Evolutionary conservation across 2,113 vertebrate genomes (phyloP), one percentile per base, ranked within the genome.

Genomic region (Theristicus caerulescens): DNA sequence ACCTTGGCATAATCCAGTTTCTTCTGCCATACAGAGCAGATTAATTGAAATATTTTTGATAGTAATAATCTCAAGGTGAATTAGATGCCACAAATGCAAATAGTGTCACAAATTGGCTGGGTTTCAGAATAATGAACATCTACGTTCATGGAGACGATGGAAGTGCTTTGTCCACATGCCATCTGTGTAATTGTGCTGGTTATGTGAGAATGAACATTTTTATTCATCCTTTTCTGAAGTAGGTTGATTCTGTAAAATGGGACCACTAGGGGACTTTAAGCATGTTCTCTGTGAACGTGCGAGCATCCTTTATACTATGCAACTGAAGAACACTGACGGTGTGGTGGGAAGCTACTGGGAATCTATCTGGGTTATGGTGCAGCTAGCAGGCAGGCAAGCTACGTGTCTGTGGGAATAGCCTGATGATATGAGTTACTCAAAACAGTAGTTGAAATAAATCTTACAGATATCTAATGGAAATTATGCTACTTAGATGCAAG

Each of bases 41-140:
- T 88, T 96, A 66, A 72, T 90, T 57, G 22, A 82, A 76, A 51
- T 64, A 55, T 31, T 88, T 96, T 94, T 76, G 2, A 34, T 65
- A 61, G 34, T 46, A 71, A 77, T 65, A 82, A 67, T 85, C 40
- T 90, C 78, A 81, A 93, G 87, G 81, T 91, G 78, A 94, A 93
- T 96, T 62, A 92, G 69, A 67, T 74, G 76, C 66, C 83, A 74
- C 77, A 93, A 51, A 58, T 79, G 62, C 73, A 89, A 87, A 92
- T 62, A 96, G 47, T 82, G 77, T 77, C 82, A 89, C 80, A 90
- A 92, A 74, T 80, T 96, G 52, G 47, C 79, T 46, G 59, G 65
- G 15, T 58, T 96, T 97, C 74, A 85, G 77, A 96, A 79, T 71
- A 88, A 52, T 74, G 25, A 88, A 80, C 52, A 61, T 85, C 47